Conservation (phyloP, 1,140 invertebrate species). For the Tachypleus tridentatus region DNA sequence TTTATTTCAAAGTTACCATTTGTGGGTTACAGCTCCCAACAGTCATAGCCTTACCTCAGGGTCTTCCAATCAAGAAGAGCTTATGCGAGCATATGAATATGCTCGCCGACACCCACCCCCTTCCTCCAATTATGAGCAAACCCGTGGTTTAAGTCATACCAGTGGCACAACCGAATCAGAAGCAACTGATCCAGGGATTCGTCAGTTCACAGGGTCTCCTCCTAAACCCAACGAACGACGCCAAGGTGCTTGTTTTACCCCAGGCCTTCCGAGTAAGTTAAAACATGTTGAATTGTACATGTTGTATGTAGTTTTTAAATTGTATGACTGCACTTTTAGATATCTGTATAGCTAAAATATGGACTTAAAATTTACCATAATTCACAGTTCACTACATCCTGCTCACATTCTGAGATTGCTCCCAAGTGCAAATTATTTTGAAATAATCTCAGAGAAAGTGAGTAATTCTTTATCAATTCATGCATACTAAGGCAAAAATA, state of each 20-base stretch:
- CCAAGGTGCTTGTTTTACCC: conserved; percentile 32
- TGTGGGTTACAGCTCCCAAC: conserved; percentile 14
- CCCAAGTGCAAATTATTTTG: no score
- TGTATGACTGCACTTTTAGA: no score
- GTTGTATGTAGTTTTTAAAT: no score
- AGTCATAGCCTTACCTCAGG: conserved; percentile 22
- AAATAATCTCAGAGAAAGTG: no score
- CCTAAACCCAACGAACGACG: conserved; percentile 36
- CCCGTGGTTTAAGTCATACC: conserved; percentile 11
- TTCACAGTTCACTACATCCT: no score
- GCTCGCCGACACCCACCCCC: conserved; percentile 27
- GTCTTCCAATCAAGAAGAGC: conserved; percentile 36
- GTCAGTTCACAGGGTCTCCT: conserved; percentile 36
- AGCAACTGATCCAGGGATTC: conserved; percentile 35
- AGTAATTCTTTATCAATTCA: no score
- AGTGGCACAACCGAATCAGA: conserved; percentile 22
- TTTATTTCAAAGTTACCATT: no score
- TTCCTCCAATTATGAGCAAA: conserved; percentile 14
- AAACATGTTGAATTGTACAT: no score
- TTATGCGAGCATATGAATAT: conserved; percentile 35
- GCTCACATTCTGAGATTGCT: no score
- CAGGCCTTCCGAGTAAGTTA: conserved; percentile 7
- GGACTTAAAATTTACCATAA: no score
- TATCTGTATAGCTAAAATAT: no score
- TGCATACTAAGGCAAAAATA: no score